These are phyloP conservation scores for Cistogaster globosa DNA, from an alignment of 2,888 invertebrate genomes.

Conservation along the genomic window DNA sequence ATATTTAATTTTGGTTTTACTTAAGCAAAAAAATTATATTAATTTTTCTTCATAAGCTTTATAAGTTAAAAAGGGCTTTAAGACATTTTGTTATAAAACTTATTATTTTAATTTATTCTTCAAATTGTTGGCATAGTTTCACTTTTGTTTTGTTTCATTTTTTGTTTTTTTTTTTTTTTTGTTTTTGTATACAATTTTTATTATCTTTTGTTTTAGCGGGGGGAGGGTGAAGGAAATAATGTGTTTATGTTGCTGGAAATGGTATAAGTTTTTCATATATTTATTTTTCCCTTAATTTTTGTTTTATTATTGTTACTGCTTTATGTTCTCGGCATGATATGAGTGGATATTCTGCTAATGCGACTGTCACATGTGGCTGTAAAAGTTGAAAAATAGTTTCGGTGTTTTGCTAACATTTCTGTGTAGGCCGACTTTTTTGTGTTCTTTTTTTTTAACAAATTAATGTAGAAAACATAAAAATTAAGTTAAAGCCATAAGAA, in stretches of 20 bases:
- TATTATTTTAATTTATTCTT: too few relatives aligned
- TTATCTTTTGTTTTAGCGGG: conserved; percentile 1
- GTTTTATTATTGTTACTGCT: neutral
- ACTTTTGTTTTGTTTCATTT: neutral
- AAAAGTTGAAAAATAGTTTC: conserved; percentile 54
- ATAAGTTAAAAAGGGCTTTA: too few relatives aligned
- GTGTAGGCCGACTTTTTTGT: conserved; percentile 26
- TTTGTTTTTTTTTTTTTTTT: conserved; percentile 6
- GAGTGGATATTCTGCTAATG: conserved; percentile 29
- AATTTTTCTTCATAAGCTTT: neutral
- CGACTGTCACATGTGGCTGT: conserved; percentile 60
- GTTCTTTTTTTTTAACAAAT: neutral
- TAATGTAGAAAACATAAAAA: neutral
- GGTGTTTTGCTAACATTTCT: conserved; percentile 42
- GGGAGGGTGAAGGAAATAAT: neutral
- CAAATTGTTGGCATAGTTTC: conserved; percentile 39
- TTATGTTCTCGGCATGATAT: conserved; percentile 13
- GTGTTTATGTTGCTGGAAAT: conserved; percentile 45
- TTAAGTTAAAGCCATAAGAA: too few relatives aligned
- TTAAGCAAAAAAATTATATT: neutral
- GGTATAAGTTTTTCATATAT: conserved; percentile 37
- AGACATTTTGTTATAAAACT: too few relatives aligned
- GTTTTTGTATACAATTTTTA: neutral
- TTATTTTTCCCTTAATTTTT: neutral
- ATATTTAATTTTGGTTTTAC: neutral